A percentile compares a stretch with the other conserved stretches of the same genome.
Conservation (phyloP, 2,797 vertebrate genomes). For the Vireo griseus region DNA sequence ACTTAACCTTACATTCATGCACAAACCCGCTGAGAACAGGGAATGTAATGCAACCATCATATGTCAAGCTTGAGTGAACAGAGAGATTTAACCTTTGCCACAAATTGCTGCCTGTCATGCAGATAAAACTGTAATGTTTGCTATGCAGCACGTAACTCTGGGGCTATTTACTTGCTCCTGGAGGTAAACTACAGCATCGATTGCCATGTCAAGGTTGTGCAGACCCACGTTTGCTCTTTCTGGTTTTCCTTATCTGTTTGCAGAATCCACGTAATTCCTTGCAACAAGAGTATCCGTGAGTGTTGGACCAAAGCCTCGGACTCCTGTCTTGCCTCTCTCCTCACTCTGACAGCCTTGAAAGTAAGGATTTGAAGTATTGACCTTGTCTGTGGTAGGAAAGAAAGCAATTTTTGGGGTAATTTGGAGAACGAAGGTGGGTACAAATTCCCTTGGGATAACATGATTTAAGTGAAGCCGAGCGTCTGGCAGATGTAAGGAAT, state of each 20-base stretch:
- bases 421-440: not conserved
- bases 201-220: slow-evolving; percentile 29
- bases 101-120: slow-evolving; percentile 23
- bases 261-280: not conserved
- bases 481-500: not conserved
- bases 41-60: not conserved
- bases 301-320: not conserved
- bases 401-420: not conserved
- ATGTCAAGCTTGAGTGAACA: not conserved
- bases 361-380: not conserved
- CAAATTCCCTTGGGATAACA: not conserved
- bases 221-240: not conserved
- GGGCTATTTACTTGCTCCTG: slow-evolving; percentile 14
- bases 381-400: not conserved
- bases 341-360: not conserved
- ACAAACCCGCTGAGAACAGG: not conserved
- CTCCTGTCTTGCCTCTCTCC: not conserved
- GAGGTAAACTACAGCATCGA: not conserved
- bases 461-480: not conserved
- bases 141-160: not conserved
- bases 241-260: slow-evolving; percentile 28
- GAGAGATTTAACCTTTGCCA: slow-evolving; percentile 45
- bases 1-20: slow-evolving; percentile 27
- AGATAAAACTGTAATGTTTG: slow-evolving; percentile 41
- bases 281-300: not conserved